Conservation (phyloP, 2,888 invertebrate genomes). For the Lasioglossum lativentre region DNA sequence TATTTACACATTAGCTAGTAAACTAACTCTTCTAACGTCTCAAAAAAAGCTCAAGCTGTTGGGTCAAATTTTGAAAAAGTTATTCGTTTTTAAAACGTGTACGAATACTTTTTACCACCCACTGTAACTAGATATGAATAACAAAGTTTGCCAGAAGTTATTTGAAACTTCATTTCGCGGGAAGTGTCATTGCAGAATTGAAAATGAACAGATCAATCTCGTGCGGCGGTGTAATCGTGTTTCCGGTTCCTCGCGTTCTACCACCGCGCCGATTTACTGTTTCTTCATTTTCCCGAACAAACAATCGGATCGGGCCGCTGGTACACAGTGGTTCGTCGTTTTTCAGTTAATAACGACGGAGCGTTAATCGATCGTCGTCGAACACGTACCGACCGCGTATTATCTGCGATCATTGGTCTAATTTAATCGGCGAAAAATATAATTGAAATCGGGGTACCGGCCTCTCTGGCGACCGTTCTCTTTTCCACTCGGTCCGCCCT, state of each 20-base stretch:
- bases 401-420: slow-evolving; percentile 39
- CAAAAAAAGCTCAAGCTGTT: no score
- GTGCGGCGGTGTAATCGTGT: slow-evolving; percentile 52
- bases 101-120: no score
- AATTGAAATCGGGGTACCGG: slow-evolving; percentile 52
- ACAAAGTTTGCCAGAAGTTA: not conserved
- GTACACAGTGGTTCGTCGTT: slow-evolving; percentile 31
- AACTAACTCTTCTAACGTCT: no score
- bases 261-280: slow-evolving; percentile 35
- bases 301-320: not conserved
- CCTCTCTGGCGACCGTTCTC: not conserved
- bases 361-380: slow-evolving; percentile 55
- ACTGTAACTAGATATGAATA: not conserved
- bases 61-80: no score
- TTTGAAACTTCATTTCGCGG: not conserved
- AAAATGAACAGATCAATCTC: not conserved
- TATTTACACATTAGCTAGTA: no score
- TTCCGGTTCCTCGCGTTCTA: slow-evolving; percentile 53
- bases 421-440: slow-evolving; percentile 55
- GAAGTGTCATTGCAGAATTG: not conserved
- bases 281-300: slow-evolving; percentile 12
- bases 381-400: slow-evolving; percentile 37
- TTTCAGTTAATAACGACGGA: slow-evolving; percentile 26
- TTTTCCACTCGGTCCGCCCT: not conserved
- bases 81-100: no score